phyloP scores from a whole-genome alignment of 2,797 vertebrate species.

The Fistularia tabacaria region DNA sequence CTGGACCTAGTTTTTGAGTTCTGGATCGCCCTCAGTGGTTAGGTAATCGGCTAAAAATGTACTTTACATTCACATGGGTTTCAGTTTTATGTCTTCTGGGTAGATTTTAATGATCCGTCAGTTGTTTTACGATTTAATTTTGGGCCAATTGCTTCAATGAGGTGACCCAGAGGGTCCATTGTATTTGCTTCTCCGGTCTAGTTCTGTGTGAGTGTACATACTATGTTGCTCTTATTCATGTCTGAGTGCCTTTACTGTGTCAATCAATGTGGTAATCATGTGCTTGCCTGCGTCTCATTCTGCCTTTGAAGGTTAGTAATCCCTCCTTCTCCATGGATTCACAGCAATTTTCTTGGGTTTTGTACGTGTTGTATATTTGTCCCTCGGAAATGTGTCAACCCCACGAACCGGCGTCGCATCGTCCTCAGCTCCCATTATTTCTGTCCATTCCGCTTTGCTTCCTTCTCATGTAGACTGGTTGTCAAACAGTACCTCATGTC shows the following conservation, averaged over 20 bases:
- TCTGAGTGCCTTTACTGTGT: conserved; percentile 29
- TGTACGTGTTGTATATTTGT: not conserved
- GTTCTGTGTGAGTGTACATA: conserved; percentile 21
- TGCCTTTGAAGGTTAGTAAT: conserved; percentile 9
- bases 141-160: conserved; percentile 32
- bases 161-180: conserved; percentile 22
- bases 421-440: not conserved
- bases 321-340: conserved; percentile 15
- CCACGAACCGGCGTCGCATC: conserved; percentile 6
- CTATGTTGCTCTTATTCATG: conserved; percentile 26
- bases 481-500: conserved; percentile 26
- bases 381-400: conserved; percentile 4
- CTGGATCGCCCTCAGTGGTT: conserved; percentile 54
- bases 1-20: conserved; percentile 34
- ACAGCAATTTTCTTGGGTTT: not conserved
- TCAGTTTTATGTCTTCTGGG: conserved; percentile 1
- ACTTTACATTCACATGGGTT: conserved; percentile 40
- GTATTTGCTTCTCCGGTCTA: conserved; percentile 14
- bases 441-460: conserved; percentile 3
- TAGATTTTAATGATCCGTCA: too few relatives aligned
- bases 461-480: conserved; percentile 17
- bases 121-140: conserved; percentile 14
- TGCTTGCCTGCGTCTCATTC: conserved; percentile 14
- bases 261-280: conserved; percentile 38
- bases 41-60: conserved; percentile 47